A percentile compares a stretch with the other conserved stretches of the same genome.
These are phyloP conservation scores for Alfaro cultratus DNA, from an alignment of 2,797 vertebrate species.

Conservation along the genomic window DNA sequence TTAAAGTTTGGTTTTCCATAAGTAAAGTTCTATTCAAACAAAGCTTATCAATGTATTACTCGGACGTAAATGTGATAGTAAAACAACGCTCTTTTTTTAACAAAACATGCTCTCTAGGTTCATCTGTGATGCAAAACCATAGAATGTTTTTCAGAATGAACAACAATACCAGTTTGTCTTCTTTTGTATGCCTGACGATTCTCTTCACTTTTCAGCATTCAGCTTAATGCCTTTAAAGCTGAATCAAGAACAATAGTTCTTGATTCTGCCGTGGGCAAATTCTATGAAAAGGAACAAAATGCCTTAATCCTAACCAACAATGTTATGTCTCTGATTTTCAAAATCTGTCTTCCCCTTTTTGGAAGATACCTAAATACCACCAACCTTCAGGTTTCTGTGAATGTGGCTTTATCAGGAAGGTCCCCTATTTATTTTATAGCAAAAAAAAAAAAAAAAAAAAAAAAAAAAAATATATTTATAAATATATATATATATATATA, in stretches of 20 bases:
- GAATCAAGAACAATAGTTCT: neutral
- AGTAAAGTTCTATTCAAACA: constrained; percentile 11
- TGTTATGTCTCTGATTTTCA: neutral
- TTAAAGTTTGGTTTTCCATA: constrained; percentile 24
- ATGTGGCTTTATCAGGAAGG: neutral
- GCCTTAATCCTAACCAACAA: neutral
- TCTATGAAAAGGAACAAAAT: neutral
- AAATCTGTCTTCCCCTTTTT: neutral
- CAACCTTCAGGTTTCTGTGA: neutral
- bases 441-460: too few relatives aligned
- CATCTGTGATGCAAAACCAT: neutral
- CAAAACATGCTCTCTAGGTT: neutral
- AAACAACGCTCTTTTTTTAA: neutral
- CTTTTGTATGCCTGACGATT: neutral
- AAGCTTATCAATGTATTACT: constrained; percentile 16
- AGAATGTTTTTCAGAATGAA: neutral
- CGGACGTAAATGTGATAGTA: neutral
- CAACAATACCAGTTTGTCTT: neutral
- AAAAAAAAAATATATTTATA: neutral
- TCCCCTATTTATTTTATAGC: neutral
- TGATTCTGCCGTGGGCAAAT: neutral
- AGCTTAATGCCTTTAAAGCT: neutral
- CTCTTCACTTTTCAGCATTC: neutral
- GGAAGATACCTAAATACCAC: neutral
- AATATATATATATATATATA: too few relatives aligned